These are phyloP conservation scores for Dromiciops gliroides DNA, from an alignment of 2,113 vertebrate genomes.

Conservation along the genomic window DNA sequence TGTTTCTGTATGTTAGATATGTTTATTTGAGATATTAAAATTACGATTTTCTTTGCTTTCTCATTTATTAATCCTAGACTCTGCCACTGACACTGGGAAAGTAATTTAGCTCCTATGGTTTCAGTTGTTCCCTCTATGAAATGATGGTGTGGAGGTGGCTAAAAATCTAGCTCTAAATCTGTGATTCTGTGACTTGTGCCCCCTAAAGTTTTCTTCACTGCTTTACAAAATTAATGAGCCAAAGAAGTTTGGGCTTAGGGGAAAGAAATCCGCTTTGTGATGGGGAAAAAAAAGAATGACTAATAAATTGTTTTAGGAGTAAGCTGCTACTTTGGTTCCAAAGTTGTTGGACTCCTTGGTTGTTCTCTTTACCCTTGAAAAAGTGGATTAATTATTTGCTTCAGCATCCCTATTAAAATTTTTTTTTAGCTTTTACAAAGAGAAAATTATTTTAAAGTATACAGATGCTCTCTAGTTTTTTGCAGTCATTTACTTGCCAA, in stretches of 20 bases:
- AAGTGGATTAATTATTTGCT: neutral
- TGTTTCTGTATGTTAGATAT: neutral
- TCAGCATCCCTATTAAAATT: neutral
- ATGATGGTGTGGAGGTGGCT: constrained; percentile 35
- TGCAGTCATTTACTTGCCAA: neutral
- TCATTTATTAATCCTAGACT: neutral
- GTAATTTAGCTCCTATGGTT: constrained; percentile 33
- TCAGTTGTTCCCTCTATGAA: constrained; percentile 47
- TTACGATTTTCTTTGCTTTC: neutral
- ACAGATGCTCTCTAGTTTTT: neutral
- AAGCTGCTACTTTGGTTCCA: constrained; percentile 27
- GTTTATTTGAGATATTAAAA: neutral
- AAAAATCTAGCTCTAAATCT: neutral
- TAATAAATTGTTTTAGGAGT: constrained; percentile 38
- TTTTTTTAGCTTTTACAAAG: neutral
- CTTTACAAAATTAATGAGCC: constrained; percentile 20
- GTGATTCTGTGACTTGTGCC: neutral
- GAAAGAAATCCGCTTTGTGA: neutral
- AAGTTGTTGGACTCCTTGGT: constrained; percentile 9
- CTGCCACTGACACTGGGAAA: neutral
- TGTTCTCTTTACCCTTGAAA: constrained; percentile 40
- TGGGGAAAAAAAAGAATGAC: constrained; percentile 1
- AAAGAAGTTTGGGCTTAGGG: constrained; percentile 39
- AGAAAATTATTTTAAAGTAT: neutral
- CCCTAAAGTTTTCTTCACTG: constrained; percentile 34